Conservation (phyloP, 2,113 vertebrate genomes). For the Zosterops lateralis region DNA sequence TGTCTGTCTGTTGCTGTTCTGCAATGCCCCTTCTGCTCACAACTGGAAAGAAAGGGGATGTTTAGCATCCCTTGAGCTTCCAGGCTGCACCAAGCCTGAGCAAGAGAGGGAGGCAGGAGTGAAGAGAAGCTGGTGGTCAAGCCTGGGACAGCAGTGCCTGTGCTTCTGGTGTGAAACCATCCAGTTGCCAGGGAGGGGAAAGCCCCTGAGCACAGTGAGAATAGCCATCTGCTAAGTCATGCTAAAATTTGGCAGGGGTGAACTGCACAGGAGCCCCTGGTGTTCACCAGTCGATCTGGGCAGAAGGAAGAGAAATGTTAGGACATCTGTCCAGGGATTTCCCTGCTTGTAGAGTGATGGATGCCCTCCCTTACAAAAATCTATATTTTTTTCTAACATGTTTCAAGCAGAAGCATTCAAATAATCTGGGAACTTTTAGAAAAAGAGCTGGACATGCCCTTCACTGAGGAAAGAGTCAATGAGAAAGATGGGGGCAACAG, state of each 20-base stretch:
- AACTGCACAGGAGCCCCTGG: not conserved
- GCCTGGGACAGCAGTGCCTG: not conserved
- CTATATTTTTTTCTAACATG: not conserved
- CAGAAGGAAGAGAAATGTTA: not conserved
- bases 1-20: rapidly evolving
- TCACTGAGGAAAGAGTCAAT: not conserved
- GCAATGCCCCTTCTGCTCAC: not conserved
- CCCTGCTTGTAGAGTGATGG: not conserved
- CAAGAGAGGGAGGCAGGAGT: not conserved
- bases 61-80: not conserved
- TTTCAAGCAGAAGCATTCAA: not conserved
- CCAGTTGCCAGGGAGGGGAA: not conserved
- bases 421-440: not conserved
- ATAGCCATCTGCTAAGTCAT: not conserved
- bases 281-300: rapidly evolving
- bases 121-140: not conserved
- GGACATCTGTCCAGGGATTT: not conserved
- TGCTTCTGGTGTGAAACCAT: not conserved
- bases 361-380: not conserved
- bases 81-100: not conserved
- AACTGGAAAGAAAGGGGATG: not conserved
- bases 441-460: not conserved
- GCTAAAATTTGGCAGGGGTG: not conserved
- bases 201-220: not conserved
- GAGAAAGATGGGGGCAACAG: not conserved